Evolutionary conservation across 2,113 vertebrate species (phyloP).

Genomic region (Catharus minimus): DNA sequence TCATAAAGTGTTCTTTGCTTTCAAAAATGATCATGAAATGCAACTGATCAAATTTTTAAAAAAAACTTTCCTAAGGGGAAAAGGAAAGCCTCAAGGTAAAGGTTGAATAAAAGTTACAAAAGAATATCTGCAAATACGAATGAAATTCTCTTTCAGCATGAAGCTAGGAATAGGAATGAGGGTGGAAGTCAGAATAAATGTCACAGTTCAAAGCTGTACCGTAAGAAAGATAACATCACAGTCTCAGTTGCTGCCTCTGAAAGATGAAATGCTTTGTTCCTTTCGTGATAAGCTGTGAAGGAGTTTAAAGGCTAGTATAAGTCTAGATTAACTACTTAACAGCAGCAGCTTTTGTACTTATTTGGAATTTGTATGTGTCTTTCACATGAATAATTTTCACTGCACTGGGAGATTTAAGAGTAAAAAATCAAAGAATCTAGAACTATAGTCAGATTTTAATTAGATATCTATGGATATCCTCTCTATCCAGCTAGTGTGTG

Average conservation of each 20-base stretch:
- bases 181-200: constrained; percentile 64
- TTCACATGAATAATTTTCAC: neutral
- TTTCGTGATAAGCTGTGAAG: neutral
- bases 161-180: constrained; percentile 47
- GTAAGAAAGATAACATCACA: constrained; percentile 46
- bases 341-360: neutral
- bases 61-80: constrained; percentile 24
- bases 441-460: neutral
- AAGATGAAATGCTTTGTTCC: constrained; percentile 41
- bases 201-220: constrained; percentile 59
- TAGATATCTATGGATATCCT: neutral
- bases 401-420: neutral
- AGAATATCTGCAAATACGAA: constrained; percentile 68
- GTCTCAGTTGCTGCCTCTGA: constrained; percentile 23
- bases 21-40: constrained; percentile 42
- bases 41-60: constrained; percentile 44
- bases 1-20: constrained; percentile 30
- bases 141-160: constrained; percentile 47
- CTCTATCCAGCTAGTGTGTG: neutral
- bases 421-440: neutral
- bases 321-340: neutral
- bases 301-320: constrained; percentile 2
- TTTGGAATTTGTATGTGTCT: neutral
- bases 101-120: constrained; percentile 51
- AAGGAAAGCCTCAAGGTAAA: constrained; percentile 56